Base-by-base conservation (phyloP, 2,797 vertebrate species). In the Gallinago nigripennis region DNA sequence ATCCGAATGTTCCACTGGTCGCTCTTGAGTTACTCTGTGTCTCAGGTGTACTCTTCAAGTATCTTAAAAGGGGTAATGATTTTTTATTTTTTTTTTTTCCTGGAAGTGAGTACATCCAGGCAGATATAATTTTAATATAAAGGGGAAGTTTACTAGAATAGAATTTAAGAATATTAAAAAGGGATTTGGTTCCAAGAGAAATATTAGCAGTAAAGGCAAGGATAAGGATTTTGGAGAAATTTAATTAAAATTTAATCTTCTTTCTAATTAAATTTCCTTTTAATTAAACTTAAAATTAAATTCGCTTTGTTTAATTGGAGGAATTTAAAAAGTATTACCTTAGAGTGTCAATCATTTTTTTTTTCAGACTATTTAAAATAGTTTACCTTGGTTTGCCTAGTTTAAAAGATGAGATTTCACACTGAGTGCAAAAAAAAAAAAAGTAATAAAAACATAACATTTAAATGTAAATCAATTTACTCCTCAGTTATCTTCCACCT, bases 261-360 rank as follows among this genome's bases (percentile, higher is more conserved):
- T 98, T 98, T 97, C 97, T 98, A 98, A 98, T 98, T 98, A 98
- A 98, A 98, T 98, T 98, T 98, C 97, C 95, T 97, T 98, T 98
- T 98, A 98, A 98, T 98, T 98, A 98, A 98, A 98, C 97, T 98
- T 98, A 98, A 98, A 98, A 98, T 98, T 98, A 98, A 98, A 98
- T 98, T 98, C 96, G 80, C 97, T 98, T 98, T 97, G 94, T 97
- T 97, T 98, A 98, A 98, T 98, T 98, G 98, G 96, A 97, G 80
- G 97, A 98, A 97, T 98, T 98, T 97, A 98, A 98, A 98, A 97
- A 97, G 97, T 97, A 98, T 98, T 98, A 98, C 97, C 97, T 98
- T 95, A 95, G 91, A 94, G 79, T 98, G 98, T 97, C 98, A 98
- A 98, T 98, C 98, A 97, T 96, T 96, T 16, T 96, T 95, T 90